A percentile compares a stretch with the other conserved stretches of the same genome.
Conservation (phyloP, 2,888 invertebrate species). For the Artemia sinica region DNA sequence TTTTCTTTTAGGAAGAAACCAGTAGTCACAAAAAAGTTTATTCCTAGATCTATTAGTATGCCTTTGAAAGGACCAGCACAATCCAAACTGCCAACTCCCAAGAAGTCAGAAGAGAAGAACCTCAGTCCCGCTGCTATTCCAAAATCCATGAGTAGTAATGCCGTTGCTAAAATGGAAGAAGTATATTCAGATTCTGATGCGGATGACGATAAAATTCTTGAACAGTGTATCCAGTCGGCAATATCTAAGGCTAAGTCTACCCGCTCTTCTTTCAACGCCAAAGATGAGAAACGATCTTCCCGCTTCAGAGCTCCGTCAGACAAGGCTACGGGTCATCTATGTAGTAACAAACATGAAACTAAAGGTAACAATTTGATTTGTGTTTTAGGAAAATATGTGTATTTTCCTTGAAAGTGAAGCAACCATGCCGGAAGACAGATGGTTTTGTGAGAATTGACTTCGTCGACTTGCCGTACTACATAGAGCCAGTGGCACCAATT, state of each 20-base stretch:
- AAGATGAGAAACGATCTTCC: background rate
- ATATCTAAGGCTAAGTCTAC: constrained; percentile 39
- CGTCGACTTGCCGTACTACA: too few relatives aligned
- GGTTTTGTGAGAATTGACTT: too few relatives aligned
- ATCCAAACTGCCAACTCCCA: constrained; percentile 1
- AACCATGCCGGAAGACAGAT: too few relatives aligned
- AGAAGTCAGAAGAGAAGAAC: constrained; percentile 1
- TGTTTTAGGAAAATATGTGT: too few relatives aligned
- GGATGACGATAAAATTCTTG: constrained; percentile 45
- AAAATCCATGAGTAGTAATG: constrained; percentile 19
- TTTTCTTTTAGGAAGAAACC: background rate
- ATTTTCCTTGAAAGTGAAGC: too few relatives aligned
- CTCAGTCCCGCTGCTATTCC: constrained; percentile 14
- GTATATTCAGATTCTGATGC: constrained; percentile 39
- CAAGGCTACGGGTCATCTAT: background rate
- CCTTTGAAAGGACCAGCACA: background rate
- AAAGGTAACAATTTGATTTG: background rate
- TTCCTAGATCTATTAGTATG: constrained; percentile 6
- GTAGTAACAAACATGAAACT: constrained; percentile 1
- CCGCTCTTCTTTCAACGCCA: background rate
- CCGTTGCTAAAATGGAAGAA: background rate
- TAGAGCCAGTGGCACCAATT: too few relatives aligned
- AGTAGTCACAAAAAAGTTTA: background rate
- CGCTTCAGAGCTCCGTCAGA: background rate
- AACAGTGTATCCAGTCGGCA: constrained; percentile 47